Evolutionary conservation across 2,888 invertebrate genomes (phyloP), one percentile per base, ranked within the genome.

Genomic region (Neoitamus cyanurus): DNA sequence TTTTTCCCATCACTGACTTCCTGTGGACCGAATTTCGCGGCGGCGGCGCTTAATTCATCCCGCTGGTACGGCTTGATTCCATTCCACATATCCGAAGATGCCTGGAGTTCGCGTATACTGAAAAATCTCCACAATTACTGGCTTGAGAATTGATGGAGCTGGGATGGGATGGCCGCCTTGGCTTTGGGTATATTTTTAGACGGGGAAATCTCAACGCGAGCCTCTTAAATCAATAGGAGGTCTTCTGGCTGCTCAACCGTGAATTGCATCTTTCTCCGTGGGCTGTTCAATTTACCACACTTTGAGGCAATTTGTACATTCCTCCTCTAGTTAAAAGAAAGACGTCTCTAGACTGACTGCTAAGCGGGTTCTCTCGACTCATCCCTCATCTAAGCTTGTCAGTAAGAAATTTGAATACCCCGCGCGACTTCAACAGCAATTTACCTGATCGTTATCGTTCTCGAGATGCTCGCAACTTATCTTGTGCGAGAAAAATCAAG

Each of bases 161-260:
- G 15, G 58, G 58, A 58, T 58, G 20, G 3, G 20, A 58, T 20
- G 20, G 25, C 58, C 9, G 58, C 20, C 69, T 69, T 30, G 31
- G 82, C 42, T 69, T 28, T 20, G 82, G 69, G 28, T n/a, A 20
- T 82, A 82, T 82, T 82, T 82, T 82, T 82, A 82, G 82, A 68
- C 68, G 69, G 69, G 28, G 69, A 68, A 58, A 82, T 69, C 69
- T 82, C 82, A 82, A 28, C 69, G 36, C 82, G 37, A 36, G 58
- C 15, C 82, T 82, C 82, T 82, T 82, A 82, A 82, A 82, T 82
- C 82, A 82, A 82, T 82, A 82, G 82, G 82, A 82, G 82, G 82
- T 82, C 82, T 82, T 69, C 20, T 37, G 58, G 69, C 69, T 58
- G 68, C 68, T 80, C 30, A 20, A 80, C 31, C 30, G 58, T 80